Conservation (phyloP, 2,797 vertebrate genomes). For the Ataeniobius toweri region DNA sequence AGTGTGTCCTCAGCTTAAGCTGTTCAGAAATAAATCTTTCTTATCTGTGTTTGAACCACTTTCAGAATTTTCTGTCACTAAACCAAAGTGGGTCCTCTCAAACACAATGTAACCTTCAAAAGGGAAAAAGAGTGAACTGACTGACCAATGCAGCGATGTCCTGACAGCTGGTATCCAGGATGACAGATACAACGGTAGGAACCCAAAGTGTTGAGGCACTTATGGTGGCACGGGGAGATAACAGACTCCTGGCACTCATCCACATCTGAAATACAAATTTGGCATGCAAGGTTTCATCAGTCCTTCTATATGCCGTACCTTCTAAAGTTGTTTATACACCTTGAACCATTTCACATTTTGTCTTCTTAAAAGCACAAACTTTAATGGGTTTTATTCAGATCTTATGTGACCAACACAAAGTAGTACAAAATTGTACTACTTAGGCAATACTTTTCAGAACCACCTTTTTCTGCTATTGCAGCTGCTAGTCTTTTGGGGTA, state of each 20-base stretch:
- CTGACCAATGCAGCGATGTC: conserved; percentile 83
- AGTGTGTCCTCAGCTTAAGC: not conserved
- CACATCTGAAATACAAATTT: conserved; percentile 77
- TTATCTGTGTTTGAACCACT: not conserved
- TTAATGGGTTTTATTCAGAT: not conserved
- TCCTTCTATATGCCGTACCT: not conserved
- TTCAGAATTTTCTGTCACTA: not conserved
- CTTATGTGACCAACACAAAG: not conserved
- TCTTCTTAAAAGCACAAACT: not conserved
- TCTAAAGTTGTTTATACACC: not conserved
- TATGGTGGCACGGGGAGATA: conserved; percentile 84
- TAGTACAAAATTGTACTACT: not conserved
- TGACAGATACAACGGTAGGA: conserved; percentile 84
- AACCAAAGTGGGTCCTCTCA: not conserved
- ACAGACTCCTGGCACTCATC: conserved; percentile 85
- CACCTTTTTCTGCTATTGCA: too few relatives aligned
- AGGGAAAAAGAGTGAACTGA: not conserved
- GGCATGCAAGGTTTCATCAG: conserved; percentile 11
- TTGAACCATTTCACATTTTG: not conserved
- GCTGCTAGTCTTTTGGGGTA: too few relatives aligned
- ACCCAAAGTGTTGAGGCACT: conserved; percentile 85
- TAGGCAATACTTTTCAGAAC: too few relatives aligned
- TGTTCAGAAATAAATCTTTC: not conserved
- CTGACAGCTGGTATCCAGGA: conserved; percentile 83
- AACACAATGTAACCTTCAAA: not conserved